Evolutionary conservation across 1,140 invertebrate genomes (phyloP).

Genomic region (Ganaspis sp.): DNA sequence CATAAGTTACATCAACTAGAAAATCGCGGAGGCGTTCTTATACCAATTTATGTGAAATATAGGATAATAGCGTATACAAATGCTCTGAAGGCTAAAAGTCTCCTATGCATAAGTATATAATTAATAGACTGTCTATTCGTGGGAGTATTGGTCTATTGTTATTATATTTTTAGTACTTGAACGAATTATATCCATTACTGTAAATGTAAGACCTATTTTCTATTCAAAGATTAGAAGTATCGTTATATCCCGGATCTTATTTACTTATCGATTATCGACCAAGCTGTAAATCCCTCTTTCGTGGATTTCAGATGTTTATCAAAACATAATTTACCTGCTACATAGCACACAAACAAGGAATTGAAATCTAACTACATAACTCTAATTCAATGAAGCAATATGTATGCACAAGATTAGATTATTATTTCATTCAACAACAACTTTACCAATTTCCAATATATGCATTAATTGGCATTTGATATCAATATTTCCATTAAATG

Average conservation of each 20-base stretch:
- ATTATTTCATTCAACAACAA: background rate
- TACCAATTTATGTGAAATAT: conserved; percentile 14
- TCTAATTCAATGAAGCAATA: background rate
- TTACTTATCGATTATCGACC: background rate
- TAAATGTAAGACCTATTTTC: background rate
- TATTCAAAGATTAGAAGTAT: background rate
- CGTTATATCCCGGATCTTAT: background rate
- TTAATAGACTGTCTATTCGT: background rate
- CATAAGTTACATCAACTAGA: background rate
- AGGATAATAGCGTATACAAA: conserved; percentile 2
- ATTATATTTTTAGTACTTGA: background rate
- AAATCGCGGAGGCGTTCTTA: background rate
- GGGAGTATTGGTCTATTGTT: conserved; percentile 1
- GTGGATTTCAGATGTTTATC: background rate
- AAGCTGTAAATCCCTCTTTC: conserved; percentile 12
- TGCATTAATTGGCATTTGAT: background rate
- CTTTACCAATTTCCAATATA: too few species aligned
- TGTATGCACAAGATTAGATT: background rate
- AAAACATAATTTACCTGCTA: conserved; percentile 2
- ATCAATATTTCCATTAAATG: too few species aligned
- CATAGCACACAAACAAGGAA: background rate
- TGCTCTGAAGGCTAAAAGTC: background rate
- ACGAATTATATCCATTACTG: background rate
- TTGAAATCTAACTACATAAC: background rate
- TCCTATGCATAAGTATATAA: background rate